Base-by-base conservation (phyloP, 2,888 invertebrate species). In the Cheilosia grossa region DNA sequence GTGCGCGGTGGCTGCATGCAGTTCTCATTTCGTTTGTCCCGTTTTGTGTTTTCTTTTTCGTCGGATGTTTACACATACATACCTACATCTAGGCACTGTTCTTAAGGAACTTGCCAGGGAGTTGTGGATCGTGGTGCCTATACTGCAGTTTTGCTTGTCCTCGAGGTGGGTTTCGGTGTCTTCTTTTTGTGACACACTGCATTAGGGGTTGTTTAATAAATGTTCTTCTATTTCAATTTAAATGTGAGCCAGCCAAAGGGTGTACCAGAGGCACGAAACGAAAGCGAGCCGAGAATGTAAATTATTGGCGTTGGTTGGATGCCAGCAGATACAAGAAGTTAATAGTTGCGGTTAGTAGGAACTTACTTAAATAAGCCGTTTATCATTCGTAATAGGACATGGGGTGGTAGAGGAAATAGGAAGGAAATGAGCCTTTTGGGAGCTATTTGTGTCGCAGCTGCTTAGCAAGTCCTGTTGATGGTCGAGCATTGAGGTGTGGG, bases 321-420 rank as follows among this genome's bases (percentile, higher is more conserved):
- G 85, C 85, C 85, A 85, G 75, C 75, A 85, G 85, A 85, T 85
- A 85, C 85, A 85, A 80, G 85, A 85, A 85, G 85, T 85, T 85
- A 85, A 85, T 85, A 85, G 85, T 85, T 85, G 85, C 72, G 85
- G 85, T 81, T 85, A 77, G 85, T 85, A 58, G 51, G 72, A 77
- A 85, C 83, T 83, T 79, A 79, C 83, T 85, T 85, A 85, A 85
- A 85, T 80, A 85, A 85, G 85, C 51, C 63, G 75, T 85, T 70
- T 72, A 81, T 85, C 85, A 85, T 85, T 72, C 72, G 61, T 81
- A 81, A 80, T 72, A 75, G 85, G 75, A 30, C 61, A 42, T 13
- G 17, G 6, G 49, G 49, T 17, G 19, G 21, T 19, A 27, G 27
- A 42, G 58, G 37, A 58, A 53, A 47, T 7, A 9, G 33, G 49